Conservation (phyloP, 2,888 invertebrate species). For the Pseudococcus viburni region DNA sequence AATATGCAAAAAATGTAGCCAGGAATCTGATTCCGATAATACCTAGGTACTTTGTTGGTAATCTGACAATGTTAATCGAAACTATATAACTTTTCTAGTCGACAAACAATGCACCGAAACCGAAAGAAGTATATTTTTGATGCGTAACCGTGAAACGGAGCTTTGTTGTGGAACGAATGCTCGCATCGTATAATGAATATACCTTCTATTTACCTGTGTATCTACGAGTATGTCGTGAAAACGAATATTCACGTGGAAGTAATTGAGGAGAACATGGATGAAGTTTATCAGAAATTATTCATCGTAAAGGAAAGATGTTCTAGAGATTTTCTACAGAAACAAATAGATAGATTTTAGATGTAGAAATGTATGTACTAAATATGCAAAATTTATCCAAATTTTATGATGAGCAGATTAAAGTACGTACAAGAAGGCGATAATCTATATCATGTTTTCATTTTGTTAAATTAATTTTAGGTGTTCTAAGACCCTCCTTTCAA, state of each 20-base stretch:
- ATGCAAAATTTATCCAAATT: neutral
- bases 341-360: too few species aligned
- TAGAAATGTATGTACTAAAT: too few species aligned
- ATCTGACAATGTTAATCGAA: neutral
- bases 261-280: neutral
- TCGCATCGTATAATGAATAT: neutral
- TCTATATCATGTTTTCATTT: neutral
- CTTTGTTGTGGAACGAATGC: constrained; percentile 15
- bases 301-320: neutral
- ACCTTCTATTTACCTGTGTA: neutral
- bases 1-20: neutral
- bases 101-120: constrained; percentile 16
- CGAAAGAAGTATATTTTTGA: neutral
- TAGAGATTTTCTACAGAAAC: too few species aligned
- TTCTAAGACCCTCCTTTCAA: neutral
- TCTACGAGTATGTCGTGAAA: neutral
- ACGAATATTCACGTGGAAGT: constrained; percentile 5
- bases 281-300: constrained; percentile 3
- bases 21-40: neutral
- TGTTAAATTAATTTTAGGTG: neutral
- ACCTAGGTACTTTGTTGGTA: neutral
- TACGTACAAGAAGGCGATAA: neutral
- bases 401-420: neutral
- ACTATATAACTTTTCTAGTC: neutral
- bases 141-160: constrained; percentile 37